phyloP scores from a whole-genome alignment of 2,888 invertebrate genomes.

The Nipponacmea schrenckii region DNA sequence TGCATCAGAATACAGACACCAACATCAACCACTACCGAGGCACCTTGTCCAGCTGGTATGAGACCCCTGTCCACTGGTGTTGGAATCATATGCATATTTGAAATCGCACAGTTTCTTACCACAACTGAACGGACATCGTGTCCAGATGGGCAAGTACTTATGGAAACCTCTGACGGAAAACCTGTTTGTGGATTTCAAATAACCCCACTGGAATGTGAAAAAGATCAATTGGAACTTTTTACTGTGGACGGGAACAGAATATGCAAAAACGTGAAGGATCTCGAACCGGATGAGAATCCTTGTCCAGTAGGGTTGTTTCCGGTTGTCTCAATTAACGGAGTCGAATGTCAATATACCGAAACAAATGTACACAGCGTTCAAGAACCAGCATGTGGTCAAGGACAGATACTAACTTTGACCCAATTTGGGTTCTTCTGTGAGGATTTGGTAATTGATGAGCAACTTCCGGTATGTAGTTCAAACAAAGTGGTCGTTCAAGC shows the following conservation, averaged over 20 bases:
- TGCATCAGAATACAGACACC: conserved; percentile 3
- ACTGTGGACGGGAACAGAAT: neutral
- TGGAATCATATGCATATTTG: conserved; percentile 20
- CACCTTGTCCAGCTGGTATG: conserved; percentile 35
- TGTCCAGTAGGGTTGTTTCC: conserved; percentile 28
- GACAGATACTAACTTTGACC: conserved; percentile 27
- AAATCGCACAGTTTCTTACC: neutral
- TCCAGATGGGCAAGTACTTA: conserved; percentile 12
- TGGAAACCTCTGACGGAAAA: conserved; percentile 11
- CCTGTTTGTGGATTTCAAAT: neutral
- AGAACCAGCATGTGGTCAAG: conserved; percentile 21
- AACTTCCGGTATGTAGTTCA: conserved; percentile 20
- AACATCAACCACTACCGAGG: conserved; percentile 20
- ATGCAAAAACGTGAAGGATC: conserved; percentile 10
- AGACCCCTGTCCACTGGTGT: conserved; percentile 26
- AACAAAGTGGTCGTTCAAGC: conserved; percentile 23
- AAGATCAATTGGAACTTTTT: conserved; percentile 8
- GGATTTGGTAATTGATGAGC: conserved; percentile 10
- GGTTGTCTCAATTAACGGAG: conserved; percentile 22
- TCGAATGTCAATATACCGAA: conserved; percentile 22
- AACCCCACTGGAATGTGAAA: conserved; percentile 9
- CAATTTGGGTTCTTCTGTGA: conserved; percentile 30
- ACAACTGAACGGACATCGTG: conserved; percentile 17
- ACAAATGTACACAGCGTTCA: neutral
- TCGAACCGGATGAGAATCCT: conserved; percentile 15